Base-by-base conservation (phyloP, 2,888 invertebrate species). In the Napeogenes sylphis region DNA sequence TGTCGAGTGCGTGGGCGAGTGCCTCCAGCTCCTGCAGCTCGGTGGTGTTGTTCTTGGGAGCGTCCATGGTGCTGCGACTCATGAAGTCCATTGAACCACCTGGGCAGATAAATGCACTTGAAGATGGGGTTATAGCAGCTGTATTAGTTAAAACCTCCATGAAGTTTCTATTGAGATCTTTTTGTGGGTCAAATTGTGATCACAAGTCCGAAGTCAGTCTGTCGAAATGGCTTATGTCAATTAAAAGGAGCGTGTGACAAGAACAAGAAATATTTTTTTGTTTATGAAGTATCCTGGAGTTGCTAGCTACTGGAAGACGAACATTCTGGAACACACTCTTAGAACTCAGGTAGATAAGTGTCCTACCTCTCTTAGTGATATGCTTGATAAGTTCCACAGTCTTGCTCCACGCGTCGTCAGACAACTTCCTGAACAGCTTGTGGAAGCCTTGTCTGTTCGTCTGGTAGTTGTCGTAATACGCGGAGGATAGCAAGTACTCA, bases 341-440 rank as follows among this genome's bases (percentile, higher is more conserved):
- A 6, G 3, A 35, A 35, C 35, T 6, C 4, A 12, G 5, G 5
- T 42, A 42, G n/a, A 14, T 46, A 35, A 45, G 12, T 35, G 12
- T 77, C 69, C 93, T 91, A 80, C 96, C 96, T 75, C 97, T 94
- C 81, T 93, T 92, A 0, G 94, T 92, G 47, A 96, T 91, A 80
- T 94, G 95, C 78, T 96, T 94, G 73, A 96, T 95, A n/a, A 96
- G 75, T 10, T 94, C 93, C 73, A 96, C 93, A 45, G 93, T 92
- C 74, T 95, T 93, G 14, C 93, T 92, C 94, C 96, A 97, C 4
- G 94, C 90, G 12, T 92, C 87, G 72, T 97, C 96, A 0, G 96
- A 95, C 10, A 95, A 83, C 63, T 93, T 92, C 71, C 93, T 92
- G 87, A 94, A 96, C 10, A 96, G 82, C 76, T 94, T 94, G 72